These are phyloP conservation scores for Drosophila meridiana DNA, from an alignment of 2,888 invertebrate species.

Conservation along the genomic window DNA sequence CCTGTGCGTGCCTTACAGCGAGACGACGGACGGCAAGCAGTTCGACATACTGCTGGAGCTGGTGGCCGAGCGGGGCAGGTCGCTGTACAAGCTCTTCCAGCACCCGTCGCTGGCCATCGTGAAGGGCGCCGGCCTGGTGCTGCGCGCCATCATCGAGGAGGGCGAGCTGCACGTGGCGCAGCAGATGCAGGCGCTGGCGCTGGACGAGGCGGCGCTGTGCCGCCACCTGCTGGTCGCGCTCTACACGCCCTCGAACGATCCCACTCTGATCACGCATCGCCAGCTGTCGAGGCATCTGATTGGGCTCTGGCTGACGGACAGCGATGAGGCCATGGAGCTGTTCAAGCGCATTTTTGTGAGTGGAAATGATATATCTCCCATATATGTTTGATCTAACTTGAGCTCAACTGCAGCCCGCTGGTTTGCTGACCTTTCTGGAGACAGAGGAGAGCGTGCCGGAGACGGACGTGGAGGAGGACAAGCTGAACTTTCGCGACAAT, in stretches of 20 bases:
- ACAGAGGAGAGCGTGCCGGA: constrained; percentile 91
- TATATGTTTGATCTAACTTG: background rate
- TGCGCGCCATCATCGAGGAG: constrained; percentile 99
- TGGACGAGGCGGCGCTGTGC: constrained; percentile 98
- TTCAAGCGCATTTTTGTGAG: constrained; percentile 94
- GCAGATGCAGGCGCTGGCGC: constrained; percentile 97
- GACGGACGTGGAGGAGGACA: constrained; percentile 89
- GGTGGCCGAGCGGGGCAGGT: constrained; percentile 96
- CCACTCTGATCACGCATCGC: constrained; percentile 92
- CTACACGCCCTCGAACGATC: constrained; percentile 93
- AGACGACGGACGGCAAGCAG: constrained; percentile 98
- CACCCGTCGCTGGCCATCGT: constrained; percentile 99
- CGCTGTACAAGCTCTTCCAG: constrained; percentile 92
- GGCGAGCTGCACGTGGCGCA: constrained; percentile 96
- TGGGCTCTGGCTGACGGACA: constrained; percentile 97
- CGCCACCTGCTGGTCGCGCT: constrained; percentile 96
- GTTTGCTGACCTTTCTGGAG: constrained; percentile 95
- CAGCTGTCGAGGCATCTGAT: constrained; percentile 97
- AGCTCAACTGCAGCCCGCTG: constrained; percentile 90
- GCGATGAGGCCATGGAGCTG: constrained; percentile 94
- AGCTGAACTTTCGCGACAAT: constrained; percentile 94
- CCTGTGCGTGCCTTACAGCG: constrained; percentile 99
- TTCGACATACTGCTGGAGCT: constrained; percentile 97
- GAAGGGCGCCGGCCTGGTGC: constrained; percentile 98
- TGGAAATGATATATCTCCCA: constrained; percentile 7